A percentile compares a stretch with the other conserved stretches of the same genome.
Evolutionary conservation across 1,140 invertebrate species (phyloP).

Genomic region (Calephelis nemesis): DNA sequence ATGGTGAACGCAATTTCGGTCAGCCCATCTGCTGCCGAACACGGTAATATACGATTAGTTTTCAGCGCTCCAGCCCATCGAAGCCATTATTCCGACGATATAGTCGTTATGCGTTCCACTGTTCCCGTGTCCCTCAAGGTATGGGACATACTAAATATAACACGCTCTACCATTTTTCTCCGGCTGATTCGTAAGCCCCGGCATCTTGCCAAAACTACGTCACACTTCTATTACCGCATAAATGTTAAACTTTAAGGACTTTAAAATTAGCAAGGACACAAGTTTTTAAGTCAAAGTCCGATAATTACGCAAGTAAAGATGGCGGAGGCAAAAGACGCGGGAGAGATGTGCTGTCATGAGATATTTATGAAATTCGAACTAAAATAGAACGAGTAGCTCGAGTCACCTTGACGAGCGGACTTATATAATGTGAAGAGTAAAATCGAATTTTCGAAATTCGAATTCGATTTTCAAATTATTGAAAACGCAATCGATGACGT

Average conservation of each 20-base stretch:
- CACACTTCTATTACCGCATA: conserved; percentile 71
- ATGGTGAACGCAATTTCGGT: conserved; percentile 70
- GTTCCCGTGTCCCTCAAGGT: conserved; percentile 52
- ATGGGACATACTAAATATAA: conserved; percentile 53
- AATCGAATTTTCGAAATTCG: conserved; percentile 43
- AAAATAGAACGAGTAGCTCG: conserved; percentile 73
- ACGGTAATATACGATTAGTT: conserved; percentile 74
- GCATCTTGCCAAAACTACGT: conserved; percentile 63
- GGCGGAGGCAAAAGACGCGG: conserved; percentile 66
- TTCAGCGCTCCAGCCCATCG: conserved; percentile 45
- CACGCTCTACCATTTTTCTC: conserved; percentile 59
- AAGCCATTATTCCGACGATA: conserved; percentile 38
- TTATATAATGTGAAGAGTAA: conserved; percentile 53
- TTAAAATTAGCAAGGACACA: conserved; percentile 76
- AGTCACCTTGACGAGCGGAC: conserved; percentile 72
- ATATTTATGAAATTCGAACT: conserved; percentile 77
- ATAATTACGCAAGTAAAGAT: conserved; percentile 69
- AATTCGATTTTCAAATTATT: conserved; percentile 59
- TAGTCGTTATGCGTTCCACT: conserved; percentile 35
- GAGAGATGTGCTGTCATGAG: conserved; percentile 75
- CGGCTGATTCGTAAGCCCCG: conserved; percentile 51
- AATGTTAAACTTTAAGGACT: conserved; percentile 74
- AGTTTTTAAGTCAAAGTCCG: conserved; percentile 51
- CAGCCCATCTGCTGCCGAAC: conserved; percentile 64
- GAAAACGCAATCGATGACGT: conserved; percentile 67